These are phyloP conservation scores for Seira musarum DNA, from an alignment of 2,888 invertebrate species.

Conservation along the genomic window DNA sequence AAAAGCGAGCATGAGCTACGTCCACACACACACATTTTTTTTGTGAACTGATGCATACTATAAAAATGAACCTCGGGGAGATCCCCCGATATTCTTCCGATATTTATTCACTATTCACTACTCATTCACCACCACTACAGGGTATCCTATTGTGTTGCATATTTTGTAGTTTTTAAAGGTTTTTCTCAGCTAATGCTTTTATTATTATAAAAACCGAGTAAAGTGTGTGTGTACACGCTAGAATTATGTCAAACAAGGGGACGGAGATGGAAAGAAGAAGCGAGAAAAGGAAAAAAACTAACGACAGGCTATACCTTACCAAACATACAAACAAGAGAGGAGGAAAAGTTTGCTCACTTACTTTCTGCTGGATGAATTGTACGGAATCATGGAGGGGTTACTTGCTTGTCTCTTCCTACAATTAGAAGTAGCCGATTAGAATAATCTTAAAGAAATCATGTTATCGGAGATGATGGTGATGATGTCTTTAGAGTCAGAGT, in stretches of 20 bases:
- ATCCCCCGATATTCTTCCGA: conserved; percentile 10
- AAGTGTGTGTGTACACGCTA: conserved; percentile 23
- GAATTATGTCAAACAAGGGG: conserved; percentile 52
- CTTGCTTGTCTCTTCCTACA: background rate
- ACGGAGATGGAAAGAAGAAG: conserved; percentile 18
- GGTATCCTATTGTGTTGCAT: background rate
- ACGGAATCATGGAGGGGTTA: conserved; percentile 8
- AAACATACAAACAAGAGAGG: conserved; percentile 42
- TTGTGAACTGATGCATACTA: conserved; percentile 6
- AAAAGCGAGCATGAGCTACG: background rate
- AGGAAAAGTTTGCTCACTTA: conserved; percentile 19
- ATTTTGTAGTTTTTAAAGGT: background rate
- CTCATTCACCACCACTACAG: background rate
- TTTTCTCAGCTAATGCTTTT: background rate
- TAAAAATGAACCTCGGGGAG: conserved; percentile 10
- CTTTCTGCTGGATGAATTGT: conserved; percentile 23
- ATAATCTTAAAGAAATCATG: no score
- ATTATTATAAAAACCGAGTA: conserved; percentile 25
- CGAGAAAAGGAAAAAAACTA: conserved; percentile 32
- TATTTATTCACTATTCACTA: conserved; percentile 9
- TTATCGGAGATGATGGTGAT: no score
- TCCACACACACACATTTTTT: background rate
- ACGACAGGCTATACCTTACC: conserved; percentile 48
- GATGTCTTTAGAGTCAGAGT: no score
- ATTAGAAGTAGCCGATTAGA: background rate